Evolutionary conservation across 1,140 invertebrate species (phyloP), one percentile per base, ranked within the genome.

Genomic region (Drosophila ananassae): DNA sequence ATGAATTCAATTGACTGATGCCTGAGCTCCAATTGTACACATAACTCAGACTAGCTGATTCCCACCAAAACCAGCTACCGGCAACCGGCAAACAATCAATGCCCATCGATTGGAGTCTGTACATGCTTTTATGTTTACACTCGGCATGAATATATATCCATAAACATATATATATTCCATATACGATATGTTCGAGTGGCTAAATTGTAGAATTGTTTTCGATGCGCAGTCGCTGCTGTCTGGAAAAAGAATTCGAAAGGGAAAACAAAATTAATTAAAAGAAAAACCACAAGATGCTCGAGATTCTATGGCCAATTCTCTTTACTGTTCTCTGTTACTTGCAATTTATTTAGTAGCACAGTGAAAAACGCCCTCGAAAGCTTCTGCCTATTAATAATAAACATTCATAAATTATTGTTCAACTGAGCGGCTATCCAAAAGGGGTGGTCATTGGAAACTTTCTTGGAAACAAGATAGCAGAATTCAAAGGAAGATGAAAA

Each of bases 21-120:
- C 39, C 54, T 12, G 25, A 39, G 57, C 63, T 66, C 61, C 77
- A 80, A 71, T 85, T 85, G 55, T 57, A 9, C 58, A 85, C 80
- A 77, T 75, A 80, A 80, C 84, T 84, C 51, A 77, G 63, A 76
- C 83, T 72, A 89, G 82, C 75, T 87, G 72, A 89, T 77, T 77
- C 83, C 80, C 79, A 82, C 79, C 57, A 41, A 79, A 89, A 87
- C 82, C 66, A 77, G 74, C 68, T 32, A 71, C 61, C 56, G 68
- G 69, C 63, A 46, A 60, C 60, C 59, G 73, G 46, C 51, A 41
- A 62, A 39, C 83, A 85, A 87, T 75, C 68, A 63, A 73, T 68
- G 57, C 61, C 69, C 59, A 58, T 44, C 66, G 39, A 47, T 25
- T 53, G 64, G 48, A 47, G 34, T 54, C 30, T 57, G 28, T 28